These are phyloP conservation scores for Epinephelus cyanopodus DNA, from an alignment of 2,113 vertebrate species.

Conservation along the genomic window DNA sequence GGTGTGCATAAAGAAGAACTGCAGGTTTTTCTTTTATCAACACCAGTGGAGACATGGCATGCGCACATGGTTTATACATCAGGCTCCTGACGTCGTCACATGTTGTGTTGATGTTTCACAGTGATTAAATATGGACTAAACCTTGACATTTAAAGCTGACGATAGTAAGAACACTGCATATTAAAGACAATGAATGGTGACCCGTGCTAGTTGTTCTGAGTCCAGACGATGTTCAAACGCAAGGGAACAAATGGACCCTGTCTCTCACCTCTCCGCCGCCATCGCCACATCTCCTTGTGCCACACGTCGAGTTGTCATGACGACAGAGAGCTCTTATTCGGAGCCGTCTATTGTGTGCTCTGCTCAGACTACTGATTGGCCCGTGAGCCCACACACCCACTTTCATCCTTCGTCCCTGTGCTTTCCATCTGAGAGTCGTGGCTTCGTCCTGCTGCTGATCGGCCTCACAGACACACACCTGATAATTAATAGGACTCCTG, in stretches of 20 bases:
- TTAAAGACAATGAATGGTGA: background rate
- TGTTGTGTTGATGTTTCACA: background rate
- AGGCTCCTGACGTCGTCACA: background rate
- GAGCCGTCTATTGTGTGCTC: slow-evolving; percentile 27
- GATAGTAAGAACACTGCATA: background rate
- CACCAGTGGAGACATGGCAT: too few species aligned
- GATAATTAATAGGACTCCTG: too few species aligned
- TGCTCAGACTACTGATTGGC: slow-evolving; percentile 47
- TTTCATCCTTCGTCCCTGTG: too few species aligned
- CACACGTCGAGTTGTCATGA: slow-evolving; percentile 67
- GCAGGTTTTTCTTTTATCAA: too few species aligned
- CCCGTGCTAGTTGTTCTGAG: background rate
- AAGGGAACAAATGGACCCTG: background rate
- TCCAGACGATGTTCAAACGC: background rate
- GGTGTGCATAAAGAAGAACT: too few species aligned
- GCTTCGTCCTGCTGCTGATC: too few species aligned
- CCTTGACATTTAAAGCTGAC: background rate
- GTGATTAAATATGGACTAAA: background rate
- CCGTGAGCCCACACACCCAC: background rate
- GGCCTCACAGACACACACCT: too few species aligned
- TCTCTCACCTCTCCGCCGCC: slow-evolving; percentile 7
- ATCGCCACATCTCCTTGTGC: slow-evolving; percentile 31
- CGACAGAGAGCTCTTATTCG: slow-evolving; percentile 62
- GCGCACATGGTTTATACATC: too few species aligned
- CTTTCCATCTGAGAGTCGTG: too few species aligned